Base-by-base conservation (phyloP, 2,797 vertebrate species). In the Artibeus lituratus region DNA sequence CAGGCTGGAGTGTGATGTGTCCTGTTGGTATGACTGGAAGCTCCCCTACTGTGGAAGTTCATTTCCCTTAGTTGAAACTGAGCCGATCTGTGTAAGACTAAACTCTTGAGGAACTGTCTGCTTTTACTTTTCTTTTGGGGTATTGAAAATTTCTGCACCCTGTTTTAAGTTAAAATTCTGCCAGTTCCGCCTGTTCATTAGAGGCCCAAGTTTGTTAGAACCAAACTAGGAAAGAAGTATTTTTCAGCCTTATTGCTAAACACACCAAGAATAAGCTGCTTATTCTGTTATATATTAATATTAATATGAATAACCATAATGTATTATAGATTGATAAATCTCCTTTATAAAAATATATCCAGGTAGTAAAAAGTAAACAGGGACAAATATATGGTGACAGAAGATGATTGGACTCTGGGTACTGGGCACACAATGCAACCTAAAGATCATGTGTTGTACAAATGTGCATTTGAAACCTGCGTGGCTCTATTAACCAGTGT, bases 141-240 rank as follows among this genome's bases (percentile, higher is more conserved):
- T 9, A 19, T 65, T 80, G 29, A 85, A 86, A 93, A 81, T 85
- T 55, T 95, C 67, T 80, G 16, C 32, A 37, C 62, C 35, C 15
- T n/a, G 1, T 65, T 90, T 42, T 81, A 90, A 89, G 7, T 91
- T 84, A 95, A 37, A 95, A 82, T 42, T 77, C 85, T 92, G 44
- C 51, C n/a, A 69, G 19, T 67, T 94, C 39, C 73, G 12, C 92
- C 47, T 72, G 80, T 95, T 73, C 39, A 19, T 67, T 49, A 55
- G 49, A 92, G 44, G 49, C 44, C 83, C 51, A 65, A 53, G 32
- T 92, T 67, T 55, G 10, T 87, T 95, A 86, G 77, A 90, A 51
- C 29, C 72, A 82, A 92, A 78, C 26, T 89, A 86, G 87, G 32
- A 83, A 93, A 42, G 32, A 85, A 82, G 69, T 76, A 87, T 92